Evolutionary conservation across 1,140 invertebrate genomes (phyloP).

Genomic region (Aphelenchoides avenae): DNA sequence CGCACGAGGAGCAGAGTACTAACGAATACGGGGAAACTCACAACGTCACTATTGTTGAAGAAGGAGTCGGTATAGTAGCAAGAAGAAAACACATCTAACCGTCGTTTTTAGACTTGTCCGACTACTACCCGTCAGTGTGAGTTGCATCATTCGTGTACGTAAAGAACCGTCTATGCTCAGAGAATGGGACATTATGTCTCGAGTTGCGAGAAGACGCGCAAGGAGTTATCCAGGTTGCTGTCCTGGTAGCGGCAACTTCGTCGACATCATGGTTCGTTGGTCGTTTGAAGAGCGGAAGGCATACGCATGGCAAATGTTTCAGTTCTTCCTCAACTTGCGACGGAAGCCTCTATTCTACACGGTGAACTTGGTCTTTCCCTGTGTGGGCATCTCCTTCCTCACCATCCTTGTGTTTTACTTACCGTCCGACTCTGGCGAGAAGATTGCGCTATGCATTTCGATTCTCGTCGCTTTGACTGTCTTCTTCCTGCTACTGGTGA

Average conservation of each 20-base stretch:
- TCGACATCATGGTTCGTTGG: slow-evolving; percentile 75
- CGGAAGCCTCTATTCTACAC: slow-evolving; percentile 92
- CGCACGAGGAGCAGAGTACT: slow-evolving; percentile 27
- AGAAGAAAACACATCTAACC: neutral
- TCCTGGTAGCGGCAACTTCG: slow-evolving; percentile 69
- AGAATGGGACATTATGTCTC: slow-evolving; percentile 91
- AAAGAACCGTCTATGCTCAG: too few species aligned
- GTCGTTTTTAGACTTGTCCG: slow-evolving; percentile 75
- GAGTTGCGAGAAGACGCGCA: slow-evolving; percentile 73
- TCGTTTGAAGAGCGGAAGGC: slow-evolving; percentile 14
- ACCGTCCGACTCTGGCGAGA: slow-evolving; percentile 92
- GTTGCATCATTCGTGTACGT: too few species aligned
- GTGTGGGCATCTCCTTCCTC: slow-evolving; percentile 87
- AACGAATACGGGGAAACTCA: slow-evolving; percentile 45
- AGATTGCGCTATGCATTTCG: slow-evolving; percentile 92
- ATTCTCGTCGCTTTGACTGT: slow-evolving; percentile 98
- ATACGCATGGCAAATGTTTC: slow-evolving; percentile 18
- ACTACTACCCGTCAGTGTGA: slow-evolving; percentile 93
- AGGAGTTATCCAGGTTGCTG: slow-evolving; percentile 85
- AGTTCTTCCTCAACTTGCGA: slow-evolving; percentile 66
- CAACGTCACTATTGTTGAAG: slow-evolving; percentile 45
- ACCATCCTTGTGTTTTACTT: slow-evolving; percentile 89
- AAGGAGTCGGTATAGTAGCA: slow-evolving; percentile 45
- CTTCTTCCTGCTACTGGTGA: slow-evolving; percentile 89
- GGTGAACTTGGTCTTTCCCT: slow-evolving; percentile 89